Percentiles rank a stretch among this genome's conserved stretches.
Conservation (phyloP, 92 coral and sea anemone genomes). For the Blastomussa wellsi region DNA sequence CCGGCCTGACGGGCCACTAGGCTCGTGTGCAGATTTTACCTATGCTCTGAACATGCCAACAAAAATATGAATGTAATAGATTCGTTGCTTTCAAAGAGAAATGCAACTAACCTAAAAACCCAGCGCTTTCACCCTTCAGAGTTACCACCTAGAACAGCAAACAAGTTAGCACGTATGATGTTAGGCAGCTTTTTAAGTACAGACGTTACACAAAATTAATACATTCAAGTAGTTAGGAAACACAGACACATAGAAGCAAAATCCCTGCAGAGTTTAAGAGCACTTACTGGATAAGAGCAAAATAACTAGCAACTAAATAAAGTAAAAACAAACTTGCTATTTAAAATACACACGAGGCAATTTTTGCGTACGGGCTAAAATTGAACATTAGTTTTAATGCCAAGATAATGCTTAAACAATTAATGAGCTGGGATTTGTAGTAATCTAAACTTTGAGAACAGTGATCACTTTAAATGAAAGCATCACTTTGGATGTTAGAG, state of each 20-base stretch:
- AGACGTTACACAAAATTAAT: neutral
- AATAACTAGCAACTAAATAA: neutral
- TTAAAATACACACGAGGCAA: neutral
- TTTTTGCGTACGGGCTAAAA: neutral
- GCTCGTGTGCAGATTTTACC: too few relatives aligned
- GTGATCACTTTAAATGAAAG: too few relatives aligned
- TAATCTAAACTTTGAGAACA: too few relatives aligned
- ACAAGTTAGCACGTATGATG: conserved; percentile 45
- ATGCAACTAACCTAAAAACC: conserved; percentile 25
- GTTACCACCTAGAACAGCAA: conserved; percentile 42
- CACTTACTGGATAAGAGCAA: neutral
- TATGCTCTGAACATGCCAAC: neutral
- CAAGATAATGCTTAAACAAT: too few relatives aligned
- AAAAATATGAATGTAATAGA: neutral
- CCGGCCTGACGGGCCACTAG: too few relatives aligned
- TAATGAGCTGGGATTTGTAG: too few relatives aligned
- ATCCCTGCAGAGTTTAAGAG: neutral
- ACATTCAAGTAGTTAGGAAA: too few relatives aligned
- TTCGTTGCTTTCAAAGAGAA: neutral
- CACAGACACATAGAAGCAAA: neutral
- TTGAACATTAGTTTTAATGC: too few relatives aligned
- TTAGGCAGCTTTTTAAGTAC: neutral
- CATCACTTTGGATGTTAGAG: neutral
- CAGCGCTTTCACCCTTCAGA: conserved; percentile 23
- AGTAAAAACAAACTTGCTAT: neutral